Percentiles rank a stretch among this genome's conserved stretches.
These are phyloP conservation scores for Oscheius myriophilus DNA, from an alignment of 2,888 invertebrate species.

Conservation along the genomic window DNA sequence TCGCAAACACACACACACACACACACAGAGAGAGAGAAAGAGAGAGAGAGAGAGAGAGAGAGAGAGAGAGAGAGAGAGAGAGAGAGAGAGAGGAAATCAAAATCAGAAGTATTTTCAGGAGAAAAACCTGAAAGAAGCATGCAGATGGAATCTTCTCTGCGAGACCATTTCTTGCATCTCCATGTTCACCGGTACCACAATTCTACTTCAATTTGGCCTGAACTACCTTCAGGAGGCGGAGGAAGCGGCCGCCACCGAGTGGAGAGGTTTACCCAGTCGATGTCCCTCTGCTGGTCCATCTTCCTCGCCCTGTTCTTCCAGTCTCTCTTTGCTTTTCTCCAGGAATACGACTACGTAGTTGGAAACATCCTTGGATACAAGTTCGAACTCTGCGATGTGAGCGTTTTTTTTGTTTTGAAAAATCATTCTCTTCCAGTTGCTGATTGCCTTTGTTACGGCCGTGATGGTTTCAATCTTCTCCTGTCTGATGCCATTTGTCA, in stretches of 20 bases:
- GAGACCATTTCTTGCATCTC: slow-evolving; percentile 42
- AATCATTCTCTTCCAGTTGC: neutral
- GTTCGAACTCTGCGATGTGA: slow-evolving; percentile 3
- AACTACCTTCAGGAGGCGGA: slow-evolving; percentile 26
- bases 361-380: slow-evolving; percentile 1
- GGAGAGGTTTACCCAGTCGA: slow-evolving; percentile 9
- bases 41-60: too few species aligned
- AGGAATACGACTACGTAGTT: too few species aligned
- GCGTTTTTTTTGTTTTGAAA: neutral
- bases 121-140: slow-evolving; percentile 32
- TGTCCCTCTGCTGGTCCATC: neutral
- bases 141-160: slow-evolving; percentile 39
- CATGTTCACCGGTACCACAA: slow-evolving; percentile 38
- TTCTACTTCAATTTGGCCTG: too few species aligned
- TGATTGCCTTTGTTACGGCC: neutral
- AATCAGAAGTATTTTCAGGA: slow-evolving; percentile 18
- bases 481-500: too few species aligned
- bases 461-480: neutral
- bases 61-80: too few species aligned
- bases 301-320: neutral
- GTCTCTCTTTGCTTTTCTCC: neutral
- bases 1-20: too few species aligned
- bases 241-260: slow-evolving; percentile 37
- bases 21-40: too few species aligned
- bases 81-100: too few species aligned